Evolutionary conservation across 2,888 invertebrate genomes (phyloP).

Genomic region (Corbicula japonica): DNA sequence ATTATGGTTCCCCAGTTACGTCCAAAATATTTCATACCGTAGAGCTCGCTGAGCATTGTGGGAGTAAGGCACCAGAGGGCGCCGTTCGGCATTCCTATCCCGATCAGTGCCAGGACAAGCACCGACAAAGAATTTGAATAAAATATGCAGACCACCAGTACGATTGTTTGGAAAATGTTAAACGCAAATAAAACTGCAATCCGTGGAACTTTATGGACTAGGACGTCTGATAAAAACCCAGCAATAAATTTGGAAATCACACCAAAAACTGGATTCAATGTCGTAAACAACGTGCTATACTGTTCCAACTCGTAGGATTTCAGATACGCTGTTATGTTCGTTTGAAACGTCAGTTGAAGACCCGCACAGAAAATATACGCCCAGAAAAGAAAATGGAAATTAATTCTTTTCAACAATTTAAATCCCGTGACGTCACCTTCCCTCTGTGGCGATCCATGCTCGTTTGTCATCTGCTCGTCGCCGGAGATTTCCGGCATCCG

Average conservation of each 20-base stretch:
- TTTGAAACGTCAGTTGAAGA: conserved; percentile 75
- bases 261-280: conserved; percentile 71
- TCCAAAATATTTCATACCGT: conserved; percentile 77
- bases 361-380: conserved; percentile 74
- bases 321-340: conserved; percentile 74
- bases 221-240: conserved; percentile 73
- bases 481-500: conserved; percentile 17
- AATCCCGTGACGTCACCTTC: conserved; percentile 68
- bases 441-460: no score
- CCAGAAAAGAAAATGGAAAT: conserved; percentile 77
- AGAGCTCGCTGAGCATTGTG: conserved; percentile 78
- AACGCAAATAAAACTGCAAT: conserved; percentile 67
- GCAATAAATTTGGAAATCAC: conserved; percentile 74
- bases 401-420: conserved; percentile 65
- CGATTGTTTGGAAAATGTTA: conserved; percentile 70
- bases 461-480: conserved; percentile 3
- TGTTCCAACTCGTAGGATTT: conserved; percentile 73
- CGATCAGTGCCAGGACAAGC: conserved; percentile 68
- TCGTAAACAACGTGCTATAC: conserved; percentile 73
- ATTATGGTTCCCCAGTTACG: conserved; percentile 79
- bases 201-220: conserved; percentile 73
- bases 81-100: conserved; percentile 76
- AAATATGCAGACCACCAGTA: conserved; percentile 69
- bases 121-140: conserved; percentile 68
- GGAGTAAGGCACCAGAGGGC: conserved; percentile 80